A percentile compares a stretch with the other conserved stretches of the same genome.
Evolutionary conservation across 2,797 vertebrate species (phyloP).

Genomic region (Propithecus deckenii): DNA sequence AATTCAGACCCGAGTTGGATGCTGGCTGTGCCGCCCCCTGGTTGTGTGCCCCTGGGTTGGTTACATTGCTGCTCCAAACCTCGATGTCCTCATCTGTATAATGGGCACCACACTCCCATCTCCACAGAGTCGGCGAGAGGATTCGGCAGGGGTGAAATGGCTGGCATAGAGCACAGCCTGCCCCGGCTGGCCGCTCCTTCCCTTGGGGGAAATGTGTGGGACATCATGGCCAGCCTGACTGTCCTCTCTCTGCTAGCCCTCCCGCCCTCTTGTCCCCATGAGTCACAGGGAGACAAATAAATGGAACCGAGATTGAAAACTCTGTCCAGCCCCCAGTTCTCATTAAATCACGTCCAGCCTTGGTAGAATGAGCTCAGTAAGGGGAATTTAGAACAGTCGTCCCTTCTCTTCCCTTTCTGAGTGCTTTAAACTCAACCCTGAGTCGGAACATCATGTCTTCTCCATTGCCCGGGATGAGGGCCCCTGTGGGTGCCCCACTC

Average conservation of each 20-base stretch:
- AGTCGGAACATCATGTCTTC: background rate
- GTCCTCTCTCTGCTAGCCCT: background rate
- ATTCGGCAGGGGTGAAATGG: background rate
- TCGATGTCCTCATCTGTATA: background rate
- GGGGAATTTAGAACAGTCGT: background rate
- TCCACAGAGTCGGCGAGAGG: background rate
- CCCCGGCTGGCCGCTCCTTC: background rate
- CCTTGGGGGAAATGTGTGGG: background rate
- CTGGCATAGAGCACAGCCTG: accelerated
- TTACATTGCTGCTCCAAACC: background rate
- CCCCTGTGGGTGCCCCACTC: background rate
- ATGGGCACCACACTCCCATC: background rate
- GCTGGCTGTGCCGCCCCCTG: background rate
- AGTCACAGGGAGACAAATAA: background rate
- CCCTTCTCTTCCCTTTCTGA: background rate
- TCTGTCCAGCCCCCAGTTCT: background rate
- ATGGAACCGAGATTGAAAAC: no score
- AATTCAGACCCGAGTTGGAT: background rate
- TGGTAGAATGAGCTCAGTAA: background rate
- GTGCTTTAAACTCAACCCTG: background rate
- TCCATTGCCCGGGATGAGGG: accelerated
- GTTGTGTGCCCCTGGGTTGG: background rate
- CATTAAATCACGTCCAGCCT: background rate
- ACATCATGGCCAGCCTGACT: background rate
- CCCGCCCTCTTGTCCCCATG: accelerated